phyloP scores from a whole-genome alignment of 2,113 vertebrate species.

The Actenoides hombroni region DNA sequence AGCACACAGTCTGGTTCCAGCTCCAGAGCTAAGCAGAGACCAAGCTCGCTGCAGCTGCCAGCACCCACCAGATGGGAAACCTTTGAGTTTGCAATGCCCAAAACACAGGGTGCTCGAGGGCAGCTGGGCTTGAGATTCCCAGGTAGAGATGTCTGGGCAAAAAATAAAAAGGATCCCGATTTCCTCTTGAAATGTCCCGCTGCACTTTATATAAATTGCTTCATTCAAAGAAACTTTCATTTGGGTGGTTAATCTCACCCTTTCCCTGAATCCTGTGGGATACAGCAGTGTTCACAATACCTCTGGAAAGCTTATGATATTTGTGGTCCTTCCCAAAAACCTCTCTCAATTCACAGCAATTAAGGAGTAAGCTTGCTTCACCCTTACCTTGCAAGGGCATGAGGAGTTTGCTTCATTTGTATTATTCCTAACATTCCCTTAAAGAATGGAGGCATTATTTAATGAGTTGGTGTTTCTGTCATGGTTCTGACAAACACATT shows the following conservation, averaged over 20 bases:
- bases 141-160: neutral
- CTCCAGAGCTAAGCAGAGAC: neutral
- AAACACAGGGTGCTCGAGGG: neutral
- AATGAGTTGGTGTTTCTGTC: neutral
- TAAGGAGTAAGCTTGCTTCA: neutral
- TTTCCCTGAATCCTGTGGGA: neutral
- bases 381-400: neutral
- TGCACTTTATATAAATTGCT: neutral
- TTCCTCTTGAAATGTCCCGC: neutral
- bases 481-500: neutral
- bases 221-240: neutral
- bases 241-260: neutral
- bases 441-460: neutral
- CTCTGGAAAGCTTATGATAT: neutral
- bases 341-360: neutral
- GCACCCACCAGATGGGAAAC: neutral
- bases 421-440: neutral
- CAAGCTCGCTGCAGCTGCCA: neutral
- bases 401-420: neutral
- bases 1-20: slow-evolving; percentile 29
- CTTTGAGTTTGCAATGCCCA: neutral
- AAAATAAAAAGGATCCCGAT: neutral
- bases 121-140: neutral
- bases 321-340: neutral
- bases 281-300: neutral